These are phyloP conservation scores for Sarcophaga carnaria DNA, from an alignment of 2,888 invertebrate genomes.

Conservation along the genomic window DNA sequence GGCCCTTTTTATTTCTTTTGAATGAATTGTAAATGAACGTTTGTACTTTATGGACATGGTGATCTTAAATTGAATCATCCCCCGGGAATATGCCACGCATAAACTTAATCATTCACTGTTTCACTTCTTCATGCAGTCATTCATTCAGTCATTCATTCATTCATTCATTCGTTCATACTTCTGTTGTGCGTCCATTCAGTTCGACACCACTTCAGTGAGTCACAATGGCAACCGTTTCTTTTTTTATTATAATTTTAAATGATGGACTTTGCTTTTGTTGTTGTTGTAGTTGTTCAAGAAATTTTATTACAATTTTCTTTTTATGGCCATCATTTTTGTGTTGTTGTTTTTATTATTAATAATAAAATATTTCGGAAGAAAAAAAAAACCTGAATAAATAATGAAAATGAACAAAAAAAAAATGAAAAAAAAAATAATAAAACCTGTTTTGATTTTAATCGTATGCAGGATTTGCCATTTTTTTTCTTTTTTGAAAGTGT, in stretches of 20 bases:
- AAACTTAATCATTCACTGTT: background rate
- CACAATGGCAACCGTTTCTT: conserved; percentile 12
- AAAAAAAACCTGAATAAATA: too few relatives aligned
- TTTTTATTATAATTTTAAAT: conserved; percentile 10
- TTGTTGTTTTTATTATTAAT: conserved; percentile 23
- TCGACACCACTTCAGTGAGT: background rate
- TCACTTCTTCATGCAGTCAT: background rate
- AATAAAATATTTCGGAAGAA: background rate
- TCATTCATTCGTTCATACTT: background rate
- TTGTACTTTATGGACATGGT: conserved; percentile 22
- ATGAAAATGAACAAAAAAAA: background rate
- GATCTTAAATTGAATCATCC: conserved; percentile 57
- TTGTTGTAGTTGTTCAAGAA: background rate
- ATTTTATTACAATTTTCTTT: conserved; percentile 3
- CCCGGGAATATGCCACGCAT: conserved; percentile 33
- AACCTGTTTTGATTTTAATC: conserved; percentile 64
- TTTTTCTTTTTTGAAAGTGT: background rate
- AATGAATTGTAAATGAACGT: conserved; percentile 42
- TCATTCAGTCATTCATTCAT: background rate
- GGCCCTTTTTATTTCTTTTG: conserved; percentile 31
- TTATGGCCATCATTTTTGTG: background rate
- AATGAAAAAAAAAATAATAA: conserved; percentile 21
- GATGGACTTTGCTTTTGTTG: conserved; percentile 35
- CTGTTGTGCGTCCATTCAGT: background rate
- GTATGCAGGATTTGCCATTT: conserved; percentile 38